These are phyloP conservation scores for Diadema setosum DNA, from an alignment of 35 echinoderm and acorn worm species.

Conservation along the genomic window DNA sequence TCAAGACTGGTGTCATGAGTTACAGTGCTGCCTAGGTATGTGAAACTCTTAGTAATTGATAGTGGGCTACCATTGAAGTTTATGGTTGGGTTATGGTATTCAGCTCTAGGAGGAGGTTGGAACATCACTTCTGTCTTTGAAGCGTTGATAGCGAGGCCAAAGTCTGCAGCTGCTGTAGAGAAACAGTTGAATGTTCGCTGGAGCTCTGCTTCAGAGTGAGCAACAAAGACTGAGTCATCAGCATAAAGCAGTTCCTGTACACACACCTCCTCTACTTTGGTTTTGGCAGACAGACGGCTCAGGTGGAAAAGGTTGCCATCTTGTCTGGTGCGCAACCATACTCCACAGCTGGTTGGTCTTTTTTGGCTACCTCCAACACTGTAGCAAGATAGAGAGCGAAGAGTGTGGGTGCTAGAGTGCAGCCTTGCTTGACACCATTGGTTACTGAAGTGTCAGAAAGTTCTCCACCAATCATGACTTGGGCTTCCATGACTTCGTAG, in stretches of 20 bases:
- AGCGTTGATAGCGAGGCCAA: not conserved
- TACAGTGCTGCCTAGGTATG: not conserved
- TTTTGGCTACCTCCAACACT: not conserved
- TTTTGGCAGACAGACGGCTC: not conserved
- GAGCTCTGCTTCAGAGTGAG: too few species aligned
- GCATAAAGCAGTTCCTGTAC: not conserved
- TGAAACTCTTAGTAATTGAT: not conserved
- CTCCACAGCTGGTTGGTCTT: not conserved
- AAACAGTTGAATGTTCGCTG: not conserved
- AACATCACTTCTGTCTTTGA: not conserved
- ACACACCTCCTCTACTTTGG: not conserved
- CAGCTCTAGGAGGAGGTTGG: not conserved
- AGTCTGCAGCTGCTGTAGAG: not conserved
- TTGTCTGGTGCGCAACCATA: not conserved
- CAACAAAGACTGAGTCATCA: too few species aligned
- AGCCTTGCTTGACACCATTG: conserved; percentile 38
- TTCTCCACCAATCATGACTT: not conserved
- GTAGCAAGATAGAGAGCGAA: conserved; percentile 18
- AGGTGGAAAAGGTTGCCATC: conserved; percentile 41
- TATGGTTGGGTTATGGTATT: not conserved
- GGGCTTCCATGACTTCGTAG: conserved; percentile 21
- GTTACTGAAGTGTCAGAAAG: not conserved
- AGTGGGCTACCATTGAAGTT: not conserved
- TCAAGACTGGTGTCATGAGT: not conserved
- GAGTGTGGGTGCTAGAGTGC: conserved; percentile 20